A percentile compares a stretch with the other conserved stretches of the same genome.
These are phyloP conservation scores for Rhopalosiphum padi DNA, from an alignment of 1,140 invertebrate species.

Conservation along the genomic window DNA sequence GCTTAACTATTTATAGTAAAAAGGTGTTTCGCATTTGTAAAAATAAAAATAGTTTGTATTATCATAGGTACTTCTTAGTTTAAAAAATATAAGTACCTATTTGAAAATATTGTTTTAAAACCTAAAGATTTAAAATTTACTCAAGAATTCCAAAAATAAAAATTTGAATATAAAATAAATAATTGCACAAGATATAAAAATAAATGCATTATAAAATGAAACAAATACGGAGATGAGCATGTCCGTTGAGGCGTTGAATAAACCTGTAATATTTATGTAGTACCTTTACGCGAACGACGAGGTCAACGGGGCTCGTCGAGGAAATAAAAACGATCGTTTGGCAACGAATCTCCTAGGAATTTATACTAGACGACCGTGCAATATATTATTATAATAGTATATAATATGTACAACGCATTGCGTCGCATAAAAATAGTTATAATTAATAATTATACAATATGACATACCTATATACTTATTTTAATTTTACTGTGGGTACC, in stretches of 20 bases:
- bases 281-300: background rate
- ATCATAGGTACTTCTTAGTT: background rate
- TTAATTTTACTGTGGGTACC: no score
- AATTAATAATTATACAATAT: background rate
- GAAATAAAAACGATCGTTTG: conserved; percentile 1
- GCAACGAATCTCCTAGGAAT: background rate
- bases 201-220: background rate
- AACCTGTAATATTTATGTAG: background rate
- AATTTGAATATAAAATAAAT: background rate
- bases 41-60: background rate
- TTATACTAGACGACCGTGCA: background rate
- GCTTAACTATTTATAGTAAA: background rate
- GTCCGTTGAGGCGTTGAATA: background rate
- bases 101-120: background rate
- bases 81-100: background rate
- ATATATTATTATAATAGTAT: background rate
- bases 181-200: no score
- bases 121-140: background rate
- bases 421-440: background rate
- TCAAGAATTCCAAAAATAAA: background rate
- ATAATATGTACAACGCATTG: background rate
- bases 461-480: background rate
- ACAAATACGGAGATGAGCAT: background rate
- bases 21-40: background rate
- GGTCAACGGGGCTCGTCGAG: background rate